Percentiles rank a stretch among this genome's conserved stretches.
These are phyloP conservation scores for Anagyrus pseudococci DNA, from an alignment of 2,888 invertebrate genomes.

Conservation along the genomic window DNA sequence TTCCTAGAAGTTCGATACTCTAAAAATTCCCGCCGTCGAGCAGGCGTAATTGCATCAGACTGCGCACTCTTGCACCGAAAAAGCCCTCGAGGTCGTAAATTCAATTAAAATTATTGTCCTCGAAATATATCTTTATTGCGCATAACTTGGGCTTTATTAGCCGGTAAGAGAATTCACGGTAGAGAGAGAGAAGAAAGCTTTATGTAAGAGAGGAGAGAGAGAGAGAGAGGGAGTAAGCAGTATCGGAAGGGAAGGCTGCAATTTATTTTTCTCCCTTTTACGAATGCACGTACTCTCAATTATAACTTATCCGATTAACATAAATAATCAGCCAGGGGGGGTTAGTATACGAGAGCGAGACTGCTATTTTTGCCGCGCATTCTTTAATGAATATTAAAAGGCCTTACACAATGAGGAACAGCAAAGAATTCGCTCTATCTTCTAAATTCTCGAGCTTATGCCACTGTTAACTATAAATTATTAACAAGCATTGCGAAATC, in stretches of 20 bases:
- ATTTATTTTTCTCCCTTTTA: conserved; percentile 6
- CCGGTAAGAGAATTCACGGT: neutral
- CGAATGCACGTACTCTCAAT: neutral
- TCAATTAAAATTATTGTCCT: conserved; percentile 20
- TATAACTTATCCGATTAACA: neutral
- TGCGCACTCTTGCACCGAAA: neutral
- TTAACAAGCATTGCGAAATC: too few relatives aligned
- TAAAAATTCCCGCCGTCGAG: neutral
- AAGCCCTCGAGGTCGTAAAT: conserved; percentile 9
- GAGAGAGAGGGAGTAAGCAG: too few relatives aligned
- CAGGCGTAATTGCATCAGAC: conserved; percentile 1
- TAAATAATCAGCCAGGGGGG: neutral
- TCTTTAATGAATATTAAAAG: too few relatives aligned
- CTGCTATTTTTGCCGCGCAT: neutral
- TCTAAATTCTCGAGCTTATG: too few relatives aligned
- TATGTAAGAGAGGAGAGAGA: neutral
- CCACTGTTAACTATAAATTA: too few relatives aligned
- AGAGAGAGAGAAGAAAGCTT: neutral
- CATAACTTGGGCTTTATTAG: conserved; percentile 22
- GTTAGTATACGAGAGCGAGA: neutral
- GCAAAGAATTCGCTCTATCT: too few relatives aligned
- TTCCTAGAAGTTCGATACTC: conserved; percentile 1
- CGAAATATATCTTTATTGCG: conserved; percentile 22
- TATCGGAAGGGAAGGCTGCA: too few relatives aligned
- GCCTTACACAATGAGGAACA: too few relatives aligned